phyloP scores from a whole-genome alignment of 1,140 invertebrate genomes.

The Drosophila kepulauana region DNA sequence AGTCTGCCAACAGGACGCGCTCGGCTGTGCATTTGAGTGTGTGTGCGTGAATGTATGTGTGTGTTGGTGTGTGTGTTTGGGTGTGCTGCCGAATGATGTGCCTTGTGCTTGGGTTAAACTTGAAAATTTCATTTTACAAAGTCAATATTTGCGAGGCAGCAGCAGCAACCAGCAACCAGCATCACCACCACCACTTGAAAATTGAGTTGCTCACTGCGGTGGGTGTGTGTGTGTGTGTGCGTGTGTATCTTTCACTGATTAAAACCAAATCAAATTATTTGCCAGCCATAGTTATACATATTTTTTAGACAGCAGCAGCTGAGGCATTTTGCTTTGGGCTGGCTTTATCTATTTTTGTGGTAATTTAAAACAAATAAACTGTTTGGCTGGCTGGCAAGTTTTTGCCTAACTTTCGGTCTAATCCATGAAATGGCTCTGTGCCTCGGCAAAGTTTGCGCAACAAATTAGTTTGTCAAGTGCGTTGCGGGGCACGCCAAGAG shows the following conservation, averaged over 20 bases:
- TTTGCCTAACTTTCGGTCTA: slow-evolving; percentile 45
- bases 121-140: slow-evolving; percentile 84
- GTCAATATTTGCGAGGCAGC: slow-evolving; percentile 76
- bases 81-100: slow-evolving; percentile 31
- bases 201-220: slow-evolving; percentile 44
- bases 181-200: slow-evolving; percentile 47
- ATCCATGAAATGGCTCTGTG: slow-evolving; percentile 39
- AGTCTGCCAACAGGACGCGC: slow-evolving; percentile 22
- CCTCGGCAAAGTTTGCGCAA: slow-evolving; percentile 64
- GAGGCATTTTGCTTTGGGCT: slow-evolving; percentile 5
- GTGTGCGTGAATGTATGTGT: slow-evolving; percentile 5
- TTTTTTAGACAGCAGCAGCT: slow-evolving; percentile 18
- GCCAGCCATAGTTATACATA: slow-evolving; percentile 55
- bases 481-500: slow-evolving; percentile 41
- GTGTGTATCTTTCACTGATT: slow-evolving; percentile 64
- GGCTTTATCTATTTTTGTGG: slow-evolving; percentile 81
- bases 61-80: slow-evolving; percentile 11
- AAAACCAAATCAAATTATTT: slow-evolving; percentile 84
- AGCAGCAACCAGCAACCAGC: slow-evolving; percentile 24
- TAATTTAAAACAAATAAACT: slow-evolving; percentile 83
- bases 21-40: slow-evolving; percentile 24
- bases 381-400: slow-evolving; percentile 28
- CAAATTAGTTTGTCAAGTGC: slow-evolving; percentile 82
- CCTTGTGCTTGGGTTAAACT: slow-evolving; percentile 76
- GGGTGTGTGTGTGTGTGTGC: slow-evolving; percentile 29